These are phyloP conservation scores for Mobula birostris DNA, from an alignment of 2,113 vertebrate species.

Conservation along the genomic window DNA sequence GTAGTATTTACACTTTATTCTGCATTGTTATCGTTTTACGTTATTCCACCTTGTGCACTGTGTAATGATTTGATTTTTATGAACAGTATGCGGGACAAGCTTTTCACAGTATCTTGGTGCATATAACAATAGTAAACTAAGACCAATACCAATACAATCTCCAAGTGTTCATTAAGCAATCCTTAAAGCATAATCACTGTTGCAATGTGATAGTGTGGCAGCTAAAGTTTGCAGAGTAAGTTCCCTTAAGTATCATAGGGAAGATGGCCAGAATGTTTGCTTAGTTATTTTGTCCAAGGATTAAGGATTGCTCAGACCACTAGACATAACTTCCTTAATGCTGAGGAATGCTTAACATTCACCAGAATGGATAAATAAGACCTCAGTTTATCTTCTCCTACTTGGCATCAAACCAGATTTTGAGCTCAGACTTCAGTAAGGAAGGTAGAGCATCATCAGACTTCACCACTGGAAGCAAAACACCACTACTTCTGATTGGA, in stretches of 20 bases:
- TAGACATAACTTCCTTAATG: background rate
- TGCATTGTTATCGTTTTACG: no score
- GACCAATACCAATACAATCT: background rate
- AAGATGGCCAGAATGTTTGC: background rate
- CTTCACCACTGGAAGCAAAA: background rate
- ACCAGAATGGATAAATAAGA: background rate
- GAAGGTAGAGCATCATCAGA: background rate
- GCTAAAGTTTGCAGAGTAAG: background rate
- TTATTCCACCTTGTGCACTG: no score
- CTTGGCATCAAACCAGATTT: background rate
- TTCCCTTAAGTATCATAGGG: background rate
- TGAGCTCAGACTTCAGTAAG: background rate
- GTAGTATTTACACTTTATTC: no score
- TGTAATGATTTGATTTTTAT: no score
- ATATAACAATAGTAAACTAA: no score
- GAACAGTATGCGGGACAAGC: no score
- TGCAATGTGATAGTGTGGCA: background rate
- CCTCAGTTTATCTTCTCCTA: background rate
- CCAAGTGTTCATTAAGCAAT: background rate
- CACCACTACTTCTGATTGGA: background rate
- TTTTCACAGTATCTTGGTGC: no score
- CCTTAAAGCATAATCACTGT: background rate
- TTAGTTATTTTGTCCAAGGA: background rate
- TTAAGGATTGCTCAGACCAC: background rate
- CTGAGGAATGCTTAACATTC: background rate